Base-by-base conservation (phyloP, 92 coral and sea anemone species). In the Heteractis magnifica region DNA sequence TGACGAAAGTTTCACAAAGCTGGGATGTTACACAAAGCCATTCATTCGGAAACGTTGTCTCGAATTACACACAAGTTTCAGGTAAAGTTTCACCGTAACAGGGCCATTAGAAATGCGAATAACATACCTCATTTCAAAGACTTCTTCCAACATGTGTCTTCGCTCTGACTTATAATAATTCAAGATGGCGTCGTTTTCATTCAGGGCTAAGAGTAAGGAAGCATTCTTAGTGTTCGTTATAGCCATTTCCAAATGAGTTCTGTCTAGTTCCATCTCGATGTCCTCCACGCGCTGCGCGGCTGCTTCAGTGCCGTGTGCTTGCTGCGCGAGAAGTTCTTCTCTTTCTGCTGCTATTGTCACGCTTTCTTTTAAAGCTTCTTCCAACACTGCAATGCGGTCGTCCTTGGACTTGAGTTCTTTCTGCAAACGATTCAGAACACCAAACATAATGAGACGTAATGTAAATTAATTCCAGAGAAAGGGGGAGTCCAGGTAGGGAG, bases 181-280 rank as follows among this genome's bases (percentile, higher is more conserved):
- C 87, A 96, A 72, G 53, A 94, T 92, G 10, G 95, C 95, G 68
- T 96, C 99, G 65, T 94, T 90, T 75, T 96, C 99, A 70, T 94
- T 94, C 9, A 96, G 88, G 13, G 99, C 97, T 71, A 96, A 86
- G 72, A 96, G 90, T 59, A 96, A 65, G 49, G 99, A 96, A 4
- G 99, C 99, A 60, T 96, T 96, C 91, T 96, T 96, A 13, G 99
- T 96, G 86, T 96, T 96, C 0, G 99, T 96, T 80, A 96, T 94
- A 49, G 99, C 89, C 83, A 94, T 96, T 79, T 96, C 99, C 56
- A 94, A 91, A 21, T 93, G 95, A 12, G 88, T 82, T 85, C 97
- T 90, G 80, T 94, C 99, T 51, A 94, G 83, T 77, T 96, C 99
- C 49, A 83, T 87, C 91, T 96, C 99, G 89, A 96, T 81, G 48